Base-by-base conservation (phyloP, 1,140 invertebrate genomes). In the Frieseomelitta varia region DNA sequence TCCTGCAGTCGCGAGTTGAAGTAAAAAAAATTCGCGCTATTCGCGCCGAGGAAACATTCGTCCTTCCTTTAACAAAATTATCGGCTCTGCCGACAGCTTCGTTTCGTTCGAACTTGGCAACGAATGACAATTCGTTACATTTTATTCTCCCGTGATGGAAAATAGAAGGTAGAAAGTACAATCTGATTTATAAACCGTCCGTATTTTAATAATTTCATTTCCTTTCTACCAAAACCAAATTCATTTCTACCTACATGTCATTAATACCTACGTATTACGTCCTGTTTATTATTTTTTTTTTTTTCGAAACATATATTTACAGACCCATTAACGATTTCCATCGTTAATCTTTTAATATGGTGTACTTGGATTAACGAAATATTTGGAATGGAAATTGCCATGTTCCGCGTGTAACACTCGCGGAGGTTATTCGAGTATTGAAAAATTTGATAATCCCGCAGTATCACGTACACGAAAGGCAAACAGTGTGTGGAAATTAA, bases 1-100 rank as follows among this genome's bases (percentile, higher is more conserved):
- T 24, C 4, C 30, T 56, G 14, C 1, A 2, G 27, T 39, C 6
- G 2, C 4, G 27, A 15, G 39, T 81, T 74, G 8, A 6, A 4
- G 30, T 24, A 27, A 53, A 74, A 74, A 30, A 30, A 30, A 73
- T 63, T 81, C 39, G 47, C n/a, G 63, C 63, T 73, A 58, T 72
- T 61, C 19, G 11, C 21, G 51, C 56, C 11, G 39, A 55, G 47
- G n/a, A 53, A 63, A 39, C 27, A 55, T 81, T 81, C 39, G 39
- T 39, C 21, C 63, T 27, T 19, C 34, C 27, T 12, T 79, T 61
- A 73, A 51, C 53, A 34, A 63, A 74, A 61, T n/a, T n/a, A 19
- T 77, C 34, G 2, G 6, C 39, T 27, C 19, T 55, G 21, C 17
- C 55, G 24, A n/a, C 73, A 55, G 58, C 21, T 55, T 74, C n/a